A percentile compares a stretch with the other conserved stretches of the same genome.
Evolutionary conservation across 1,140 invertebrate genomes (phyloP).

Genomic region (Eupristina koningsbergeri): DNA sequence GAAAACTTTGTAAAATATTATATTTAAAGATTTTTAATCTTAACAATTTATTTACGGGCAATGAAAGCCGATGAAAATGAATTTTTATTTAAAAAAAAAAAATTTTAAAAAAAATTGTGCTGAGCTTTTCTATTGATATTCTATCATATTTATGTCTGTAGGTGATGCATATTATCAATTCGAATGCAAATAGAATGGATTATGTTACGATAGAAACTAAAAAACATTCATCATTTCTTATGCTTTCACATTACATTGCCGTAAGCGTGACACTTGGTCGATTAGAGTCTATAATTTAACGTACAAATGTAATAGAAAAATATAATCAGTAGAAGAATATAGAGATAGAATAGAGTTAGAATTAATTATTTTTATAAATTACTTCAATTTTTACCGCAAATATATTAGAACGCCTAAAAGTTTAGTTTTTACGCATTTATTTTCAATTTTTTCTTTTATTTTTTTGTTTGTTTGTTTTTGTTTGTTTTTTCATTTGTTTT

Average conservation of each 20-base stretch:
- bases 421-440: constrained; percentile 54
- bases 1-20: not conserved
- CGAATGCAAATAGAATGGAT: not conserved
- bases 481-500: too few species aligned
- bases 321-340: constrained; percentile 74
- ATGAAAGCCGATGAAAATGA: not conserved
- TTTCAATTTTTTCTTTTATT: constrained; percentile 34
- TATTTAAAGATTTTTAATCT: not conserved
- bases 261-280: constrained; percentile 66
- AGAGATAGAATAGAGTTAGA: constrained; percentile 73
- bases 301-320: constrained; percentile 75
- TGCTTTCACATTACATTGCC: constrained; percentile 50
- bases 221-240: constrained; percentile 45
- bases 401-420: constrained; percentile 57
- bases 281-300: constrained; percentile 72
- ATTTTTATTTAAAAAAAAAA: not conserved
- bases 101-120: not conserved
- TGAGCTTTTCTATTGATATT: not conserved
- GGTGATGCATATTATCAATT: not conserved
- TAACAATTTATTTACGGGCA: too few species aligned
- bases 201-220: not conserved
- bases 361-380: constrained; percentile 63
- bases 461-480: too few species aligned
- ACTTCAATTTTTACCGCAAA: constrained; percentile 56
- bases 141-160: not conserved